phyloP scores from a whole-genome alignment of 1,140 invertebrate genomes.

The Diachasma alloeum region DNA sequence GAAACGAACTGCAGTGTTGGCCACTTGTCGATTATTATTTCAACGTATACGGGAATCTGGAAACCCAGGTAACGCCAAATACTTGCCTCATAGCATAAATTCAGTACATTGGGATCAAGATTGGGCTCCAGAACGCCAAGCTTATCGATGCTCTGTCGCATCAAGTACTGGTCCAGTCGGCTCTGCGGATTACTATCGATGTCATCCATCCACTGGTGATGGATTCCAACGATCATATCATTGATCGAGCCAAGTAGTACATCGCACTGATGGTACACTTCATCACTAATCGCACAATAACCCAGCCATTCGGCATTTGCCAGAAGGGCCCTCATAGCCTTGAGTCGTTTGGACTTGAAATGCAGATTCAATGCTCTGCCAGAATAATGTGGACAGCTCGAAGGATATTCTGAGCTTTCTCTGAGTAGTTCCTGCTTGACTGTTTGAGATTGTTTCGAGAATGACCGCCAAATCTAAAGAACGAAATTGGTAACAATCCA shows the following conservation, averaged over 20 bases:
- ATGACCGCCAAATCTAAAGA: slow-evolving; percentile 76
- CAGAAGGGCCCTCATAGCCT: slow-evolving; percentile 70
- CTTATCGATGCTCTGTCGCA: slow-evolving; percentile 71
- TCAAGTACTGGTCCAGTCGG: slow-evolving; percentile 75
- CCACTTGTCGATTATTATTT: slow-evolving; percentile 71
- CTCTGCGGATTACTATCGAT: slow-evolving; percentile 69
- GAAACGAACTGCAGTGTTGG: slow-evolving; percentile 73
- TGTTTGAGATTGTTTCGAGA: slow-evolving; percentile 78
- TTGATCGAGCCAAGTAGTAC: slow-evolving; percentile 73
- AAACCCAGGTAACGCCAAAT: slow-evolving; percentile 75
- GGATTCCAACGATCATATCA: slow-evolving; percentile 70
- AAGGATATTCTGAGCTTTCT: slow-evolving; percentile 70
- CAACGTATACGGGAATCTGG: slow-evolving; percentile 72
- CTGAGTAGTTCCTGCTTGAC: slow-evolving; percentile 76
- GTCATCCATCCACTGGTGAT: slow-evolving; percentile 71
- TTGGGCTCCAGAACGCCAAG: slow-evolving; percentile 78
- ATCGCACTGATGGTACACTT: slow-evolving; percentile 74
- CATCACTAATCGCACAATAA: slow-evolving; percentile 73
- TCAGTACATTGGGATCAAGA: slow-evolving; percentile 71
- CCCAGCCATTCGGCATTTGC: slow-evolving; percentile 77
- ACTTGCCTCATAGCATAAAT: slow-evolving; percentile 73
- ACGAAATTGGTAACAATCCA: background rate
- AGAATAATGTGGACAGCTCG: slow-evolving; percentile 74
- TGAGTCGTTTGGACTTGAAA: slow-evolving; percentile 71
- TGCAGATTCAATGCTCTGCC: slow-evolving; percentile 74